These are phyloP conservation scores for Serranus cabrilla DNA, from an alignment of 2,797 vertebrate species.

Conservation along the genomic window DNA sequence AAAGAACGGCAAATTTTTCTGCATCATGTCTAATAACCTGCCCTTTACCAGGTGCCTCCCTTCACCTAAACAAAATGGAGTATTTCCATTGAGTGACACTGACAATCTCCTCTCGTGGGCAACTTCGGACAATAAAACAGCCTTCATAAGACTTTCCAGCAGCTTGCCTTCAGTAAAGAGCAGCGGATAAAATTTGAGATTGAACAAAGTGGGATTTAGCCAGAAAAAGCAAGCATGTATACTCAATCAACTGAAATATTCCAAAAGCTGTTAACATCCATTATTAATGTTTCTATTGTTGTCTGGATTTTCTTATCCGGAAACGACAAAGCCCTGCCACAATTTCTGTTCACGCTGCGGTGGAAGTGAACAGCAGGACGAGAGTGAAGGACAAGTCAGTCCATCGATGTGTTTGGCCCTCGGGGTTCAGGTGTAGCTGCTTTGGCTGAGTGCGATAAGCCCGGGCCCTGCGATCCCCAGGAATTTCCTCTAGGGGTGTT, in stretches of 20 bases:
- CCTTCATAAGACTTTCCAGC: no score
- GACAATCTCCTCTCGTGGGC: no score
- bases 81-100: no score
- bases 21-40: no score
- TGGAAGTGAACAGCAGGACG: slow-evolving; percentile 45
- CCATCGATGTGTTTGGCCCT: slow-evolving; percentile 72
- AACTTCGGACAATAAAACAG: no score
- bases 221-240: neutral
- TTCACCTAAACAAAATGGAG: no score
- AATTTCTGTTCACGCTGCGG: slow-evolving; percentile 19
- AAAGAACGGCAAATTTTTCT: no score
- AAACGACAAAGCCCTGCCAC: slow-evolving; percentile 35
- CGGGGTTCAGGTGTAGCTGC: slow-evolving; percentile 73
- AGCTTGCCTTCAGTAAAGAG: neutral
- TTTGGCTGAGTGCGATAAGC: slow-evolving; percentile 81
- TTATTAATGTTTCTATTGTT: slow-evolving; percentile 31
- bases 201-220: slow-evolving; percentile 1
- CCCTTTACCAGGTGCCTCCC: no score
- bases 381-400: slow-evolving; percentile 74
- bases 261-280: neutral
- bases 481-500: slow-evolving; percentile 73
- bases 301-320: slow-evolving; percentile 28
- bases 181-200: neutral
- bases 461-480: slow-evolving; percentile 49
- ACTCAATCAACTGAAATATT: neutral